These are phyloP conservation scores for Austrolebias charrua DNA, from an alignment of 2,797 vertebrate species.

Conservation along the genomic window DNA sequence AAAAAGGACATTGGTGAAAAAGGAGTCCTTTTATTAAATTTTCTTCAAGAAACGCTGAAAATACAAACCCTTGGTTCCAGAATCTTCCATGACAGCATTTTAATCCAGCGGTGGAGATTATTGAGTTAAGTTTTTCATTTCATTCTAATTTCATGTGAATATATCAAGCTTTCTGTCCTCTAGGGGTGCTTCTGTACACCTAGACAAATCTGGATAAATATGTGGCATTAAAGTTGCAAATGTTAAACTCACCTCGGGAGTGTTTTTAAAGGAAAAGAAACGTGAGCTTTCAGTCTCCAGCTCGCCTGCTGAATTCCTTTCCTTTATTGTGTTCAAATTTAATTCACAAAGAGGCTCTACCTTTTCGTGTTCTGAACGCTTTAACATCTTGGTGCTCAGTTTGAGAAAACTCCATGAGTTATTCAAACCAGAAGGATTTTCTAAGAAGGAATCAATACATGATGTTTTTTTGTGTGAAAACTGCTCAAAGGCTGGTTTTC, in stretches of 20 bases:
- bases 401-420: not conserved
- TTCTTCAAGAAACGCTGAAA: not conserved
- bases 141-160: no score
- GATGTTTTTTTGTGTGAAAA: conserved; percentile 17
- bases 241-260: not conserved
- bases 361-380: not conserved
- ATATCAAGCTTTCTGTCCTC: no score
- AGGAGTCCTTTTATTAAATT: not conserved
- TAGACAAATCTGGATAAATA: not conserved
- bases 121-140: not conserved
- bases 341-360: not conserved
- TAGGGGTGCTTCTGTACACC: no score
- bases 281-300: not conserved
- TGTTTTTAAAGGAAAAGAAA: not conserved
- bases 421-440: conserved; percentile 11
- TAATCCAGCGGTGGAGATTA: not conserved
- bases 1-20: not conserved
- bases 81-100: not conserved
- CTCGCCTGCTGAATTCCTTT: not conserved
- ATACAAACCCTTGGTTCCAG: not conserved
- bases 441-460: conserved; percentile 17
- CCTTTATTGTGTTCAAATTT: not conserved
- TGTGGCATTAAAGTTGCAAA: no score
- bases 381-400: not conserved
- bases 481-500: conserved; percentile 10